Base-by-base conservation (phyloP, 2,888 invertebrate species). In the Syrphus vitripennis region DNA sequence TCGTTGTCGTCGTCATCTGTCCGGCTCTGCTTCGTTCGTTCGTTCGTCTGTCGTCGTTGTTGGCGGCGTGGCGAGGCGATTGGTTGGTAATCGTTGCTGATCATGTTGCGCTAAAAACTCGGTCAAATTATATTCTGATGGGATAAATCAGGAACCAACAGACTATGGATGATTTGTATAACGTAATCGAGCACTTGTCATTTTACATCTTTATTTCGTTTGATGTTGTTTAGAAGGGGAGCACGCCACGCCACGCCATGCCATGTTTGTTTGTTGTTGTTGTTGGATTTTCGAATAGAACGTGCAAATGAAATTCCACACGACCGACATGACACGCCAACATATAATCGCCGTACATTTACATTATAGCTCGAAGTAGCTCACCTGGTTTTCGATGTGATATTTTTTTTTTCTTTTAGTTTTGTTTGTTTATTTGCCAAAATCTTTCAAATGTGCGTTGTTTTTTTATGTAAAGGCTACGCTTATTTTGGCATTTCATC, bases 401-500 rank as follows among this genome's bases (percentile, higher is more conserved):
- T 57, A 48, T 48, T n/a, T 50, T 14, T 45, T 19, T 45, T 4
- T 14, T 24, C 26, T 6, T 50, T 10, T 34, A 34, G 74, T 31
- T 67, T 57, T 21, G 42, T 59, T 55, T 61, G 40, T 80, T 71
- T 40, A 67, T 69, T 69, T 55, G 81, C 69, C 81, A 80, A 80
- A 75, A 42, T 67, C 37, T 55, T 55, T 53, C 26, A 29, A 50
- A 65, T 70, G 70, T 76, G 70, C 70, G 70, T 76, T 80, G 70
- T 76, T 80, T 59, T 50, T 7, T 67, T 59, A 65, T 42, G 42
- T 42, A 63, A 78, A 84, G 80, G 75, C 80, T 84, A 79, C 70
- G 65, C 79, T 75, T 29, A 29, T 65, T 84, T 84, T 84, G 83
- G 80, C 83, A 84, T 65, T 65, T 65, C 59, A 75, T 84, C 83